phyloP scores from a whole-genome alignment of 2,113 vertebrate species.

The Amblyopsis rosae region DNA sequence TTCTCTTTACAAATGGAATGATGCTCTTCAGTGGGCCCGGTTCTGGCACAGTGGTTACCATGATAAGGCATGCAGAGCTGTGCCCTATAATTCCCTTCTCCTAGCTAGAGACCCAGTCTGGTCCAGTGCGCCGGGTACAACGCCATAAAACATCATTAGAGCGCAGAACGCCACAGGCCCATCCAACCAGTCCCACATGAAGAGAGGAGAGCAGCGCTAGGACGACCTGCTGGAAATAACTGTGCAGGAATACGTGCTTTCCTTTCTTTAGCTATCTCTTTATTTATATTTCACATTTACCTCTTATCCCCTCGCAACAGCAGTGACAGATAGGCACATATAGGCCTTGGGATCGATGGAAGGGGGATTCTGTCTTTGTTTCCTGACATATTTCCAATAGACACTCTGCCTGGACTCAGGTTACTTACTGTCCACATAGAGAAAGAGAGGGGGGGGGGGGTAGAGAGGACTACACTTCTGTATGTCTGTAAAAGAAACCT shows the following conservation, averaged over 20 bases:
- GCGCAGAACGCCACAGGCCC: slow-evolving; percentile 35
- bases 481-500: slow-evolving; percentile 70
- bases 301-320: slow-evolving; percentile 27
- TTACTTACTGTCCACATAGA: slow-evolving; percentile 69
- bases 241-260: slow-evolving; percentile 35
- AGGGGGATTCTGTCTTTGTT: slow-evolving; percentile 70
- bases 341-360: slow-evolving; percentile 51
- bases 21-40: slow-evolving; percentile 58
- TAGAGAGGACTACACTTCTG: slow-evolving; percentile 48
- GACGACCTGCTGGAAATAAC: slow-evolving; percentile 67
- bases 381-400: slow-evolving; percentile 69
- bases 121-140: slow-evolving; percentile 34
- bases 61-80: slow-evolving; percentile 62
- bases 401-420: slow-evolving; percentile 61
- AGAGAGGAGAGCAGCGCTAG: slow-evolving; percentile 55
- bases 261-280: slow-evolving; percentile 45
- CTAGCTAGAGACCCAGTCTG: slow-evolving; percentile 45
- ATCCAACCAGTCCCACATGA: slow-evolving; percentile 38
- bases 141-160: slow-evolving; percentile 73
- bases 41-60: slow-evolving; percentile 54
- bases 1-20: slow-evolving; percentile 77
- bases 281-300: slow-evolving; percentile 65
- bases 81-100: slow-evolving; percentile 48
- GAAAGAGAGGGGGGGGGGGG: slow-evolving; percentile 3
- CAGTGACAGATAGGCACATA: slow-evolving; percentile 61